Evolutionary conservation across 2,888 invertebrate genomes (phyloP).

Genomic region (Blomia tropicalis): DNA sequence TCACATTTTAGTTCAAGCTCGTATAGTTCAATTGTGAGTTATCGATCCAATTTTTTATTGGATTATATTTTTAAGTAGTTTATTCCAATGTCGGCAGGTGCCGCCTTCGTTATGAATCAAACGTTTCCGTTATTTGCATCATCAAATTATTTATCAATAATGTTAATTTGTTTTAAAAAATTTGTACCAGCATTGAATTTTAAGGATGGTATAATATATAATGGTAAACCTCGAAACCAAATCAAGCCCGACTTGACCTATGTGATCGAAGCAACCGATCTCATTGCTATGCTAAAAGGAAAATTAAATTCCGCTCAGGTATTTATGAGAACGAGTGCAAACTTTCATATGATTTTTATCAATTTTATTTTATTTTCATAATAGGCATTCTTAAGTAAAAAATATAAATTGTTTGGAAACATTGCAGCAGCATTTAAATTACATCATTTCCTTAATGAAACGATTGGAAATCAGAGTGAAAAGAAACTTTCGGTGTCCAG

Average conservation of each 20-base stretch:
- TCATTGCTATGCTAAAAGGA: neutral
- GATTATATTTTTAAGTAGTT: too few species aligned
- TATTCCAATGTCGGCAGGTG: too few species aligned
- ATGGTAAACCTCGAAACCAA: neutral
- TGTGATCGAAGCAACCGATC: neutral
- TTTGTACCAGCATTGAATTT: neutral
- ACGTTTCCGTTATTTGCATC: too few species aligned
- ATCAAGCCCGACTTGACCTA: neutral
- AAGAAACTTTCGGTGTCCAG: neutral
- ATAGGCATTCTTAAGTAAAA: constrained; percentile 36
- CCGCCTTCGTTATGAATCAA: too few species aligned
- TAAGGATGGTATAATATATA: neutral
- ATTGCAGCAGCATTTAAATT: constrained; percentile 37
- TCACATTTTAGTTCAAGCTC: too few species aligned
- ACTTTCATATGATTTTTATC: too few species aligned
- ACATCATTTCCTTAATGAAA: constrained; percentile 32
- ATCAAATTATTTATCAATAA: too few species aligned
- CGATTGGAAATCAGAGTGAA: constrained; percentile 9
- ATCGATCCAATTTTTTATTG: too few species aligned
- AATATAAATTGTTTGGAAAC: constrained; percentile 37
- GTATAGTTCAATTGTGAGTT: too few species aligned
- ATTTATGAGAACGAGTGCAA: too few species aligned
- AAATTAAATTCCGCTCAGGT: constrained; percentile 1
- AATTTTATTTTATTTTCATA: neutral
- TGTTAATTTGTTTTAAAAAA: too few species aligned